These are phyloP conservation scores for Tinea pellionella DNA, from an alignment of 2,888 invertebrate genomes.

Conservation along the genomic window DNA sequence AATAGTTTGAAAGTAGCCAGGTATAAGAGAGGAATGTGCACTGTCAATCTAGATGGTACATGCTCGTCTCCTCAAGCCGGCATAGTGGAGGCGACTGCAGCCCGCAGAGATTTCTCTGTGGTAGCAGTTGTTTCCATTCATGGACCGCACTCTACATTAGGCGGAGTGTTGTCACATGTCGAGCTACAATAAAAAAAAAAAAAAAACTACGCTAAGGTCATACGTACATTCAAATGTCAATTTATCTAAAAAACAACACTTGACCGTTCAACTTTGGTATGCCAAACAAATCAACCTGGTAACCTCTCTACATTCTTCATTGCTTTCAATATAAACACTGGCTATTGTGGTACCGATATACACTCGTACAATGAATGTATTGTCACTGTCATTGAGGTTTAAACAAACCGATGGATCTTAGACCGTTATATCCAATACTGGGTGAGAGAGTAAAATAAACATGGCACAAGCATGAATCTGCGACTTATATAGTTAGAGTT, in stretches of 20 bases:
- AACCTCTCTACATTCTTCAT: constrained; percentile 5
- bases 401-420: constrained; percentile 33
- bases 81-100: too few relatives aligned
- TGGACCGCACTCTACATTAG: too few relatives aligned
- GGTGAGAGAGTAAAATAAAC: not conserved
- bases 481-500: too few relatives aligned
- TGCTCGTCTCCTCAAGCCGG: too few relatives aligned
- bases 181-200: too few relatives aligned
- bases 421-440: constrained; percentile 22
- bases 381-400: constrained; percentile 42
- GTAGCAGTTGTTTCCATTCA: too few relatives aligned
- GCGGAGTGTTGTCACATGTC: too few relatives aligned
- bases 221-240: not conserved
- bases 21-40: too few relatives aligned
- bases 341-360: not conserved
- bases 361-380: constrained; percentile 22
- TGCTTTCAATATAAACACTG: not conserved
- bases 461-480: constrained; percentile 3
- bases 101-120: too few relatives aligned
- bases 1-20: too few relatives aligned
- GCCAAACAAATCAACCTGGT: constrained; percentile 7
- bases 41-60: too few relatives aligned
- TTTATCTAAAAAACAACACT: not conserved
- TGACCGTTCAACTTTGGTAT: constrained; percentile 9
- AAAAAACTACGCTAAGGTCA: not conserved